phyloP scores from a whole-genome alignment of 30 jellyfish, hydroid and myxozoan genomes.

The Nemopilema nomurai region DNA sequence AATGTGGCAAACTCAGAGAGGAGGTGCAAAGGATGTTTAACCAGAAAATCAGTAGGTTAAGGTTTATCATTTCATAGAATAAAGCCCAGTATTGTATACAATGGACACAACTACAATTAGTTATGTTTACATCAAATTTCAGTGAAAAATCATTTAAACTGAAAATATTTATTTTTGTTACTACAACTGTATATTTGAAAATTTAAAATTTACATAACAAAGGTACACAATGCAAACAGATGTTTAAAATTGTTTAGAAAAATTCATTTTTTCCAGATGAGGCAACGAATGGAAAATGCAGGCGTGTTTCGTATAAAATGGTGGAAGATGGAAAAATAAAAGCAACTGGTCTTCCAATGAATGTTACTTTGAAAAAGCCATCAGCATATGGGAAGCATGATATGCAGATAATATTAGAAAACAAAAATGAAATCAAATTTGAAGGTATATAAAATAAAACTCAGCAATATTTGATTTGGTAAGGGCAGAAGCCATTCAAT shows the following conservation, averaged over 20 bases:
- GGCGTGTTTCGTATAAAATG: conserved; percentile 8
- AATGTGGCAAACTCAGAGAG: not conserved
- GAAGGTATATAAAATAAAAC: not conserved
- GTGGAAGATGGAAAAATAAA: not conserved
- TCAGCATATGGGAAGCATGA: conserved; percentile 11
- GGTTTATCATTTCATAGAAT: not conserved
- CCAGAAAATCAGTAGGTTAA: conserved; percentile 7
- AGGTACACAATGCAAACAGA: not conserved
- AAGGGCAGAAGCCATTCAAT: not conserved
- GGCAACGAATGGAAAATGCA: conserved; percentile 7
- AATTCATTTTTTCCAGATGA: not conserved
- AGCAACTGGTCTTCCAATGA: conserved; percentile 21
- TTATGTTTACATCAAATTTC: not conserved
- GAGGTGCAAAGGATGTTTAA: conserved; percentile 15
- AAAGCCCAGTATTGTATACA: not conserved
- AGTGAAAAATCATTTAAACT: not conserved
- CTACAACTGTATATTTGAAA: not conserved
- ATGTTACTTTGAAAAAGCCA: conserved; percentile 6
- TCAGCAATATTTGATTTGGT: not conserved
- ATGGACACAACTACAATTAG: not conserved
- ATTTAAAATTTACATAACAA: not conserved
- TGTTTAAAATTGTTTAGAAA: not conserved
- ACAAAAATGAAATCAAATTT: not conserved
- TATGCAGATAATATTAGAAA: not conserved
- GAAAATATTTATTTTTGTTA: not conserved